Conservation (phyloP, 37 sponge, comb jelly and placozoan genomes). For the Beroe forskalii region DNA sequence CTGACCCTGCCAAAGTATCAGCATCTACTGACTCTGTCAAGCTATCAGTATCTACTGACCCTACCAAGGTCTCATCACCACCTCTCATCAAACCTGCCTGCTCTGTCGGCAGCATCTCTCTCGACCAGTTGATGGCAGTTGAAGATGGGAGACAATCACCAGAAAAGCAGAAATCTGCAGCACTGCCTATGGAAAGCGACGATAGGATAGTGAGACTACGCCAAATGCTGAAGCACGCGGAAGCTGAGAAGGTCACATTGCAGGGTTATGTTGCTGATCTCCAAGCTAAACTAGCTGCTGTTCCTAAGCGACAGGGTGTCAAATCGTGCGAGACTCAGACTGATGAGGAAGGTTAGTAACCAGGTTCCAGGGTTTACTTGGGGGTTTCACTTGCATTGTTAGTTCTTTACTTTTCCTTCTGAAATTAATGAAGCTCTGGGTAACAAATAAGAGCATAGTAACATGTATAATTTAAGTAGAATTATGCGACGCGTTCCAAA, state of each 20-base stretch:
- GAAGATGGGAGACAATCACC: background rate
- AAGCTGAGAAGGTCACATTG: slow-evolving; percentile 17
- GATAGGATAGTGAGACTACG: background rate
- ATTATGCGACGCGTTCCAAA: background rate
- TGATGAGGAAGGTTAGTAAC: slow-evolving; percentile 36
- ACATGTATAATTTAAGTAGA: no score
- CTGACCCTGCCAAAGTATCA: no score
- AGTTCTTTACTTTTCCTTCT: no score
- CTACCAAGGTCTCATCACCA: background rate
- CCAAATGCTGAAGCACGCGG: background rate
- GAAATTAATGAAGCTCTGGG: no score
- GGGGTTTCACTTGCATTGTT: no score
- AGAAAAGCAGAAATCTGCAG: background rate
- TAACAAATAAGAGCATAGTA: no score
- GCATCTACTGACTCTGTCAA: no score
- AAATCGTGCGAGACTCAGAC: slow-evolving; percentile 15
- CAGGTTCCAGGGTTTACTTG: no score
- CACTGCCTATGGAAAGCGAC: background rate
- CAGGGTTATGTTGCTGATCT: slow-evolving; percentile 56
- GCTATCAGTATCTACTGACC: background rate
- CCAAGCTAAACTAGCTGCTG: slow-evolving; percentile 23
- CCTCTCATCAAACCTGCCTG: background rate
- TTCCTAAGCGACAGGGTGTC: background rate
- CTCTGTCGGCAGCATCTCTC: background rate
- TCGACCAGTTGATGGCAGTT: slow-evolving; percentile 22